Conservation (phyloP, 2,113 vertebrate species). For the Lepidothrix coronata region DNA sequence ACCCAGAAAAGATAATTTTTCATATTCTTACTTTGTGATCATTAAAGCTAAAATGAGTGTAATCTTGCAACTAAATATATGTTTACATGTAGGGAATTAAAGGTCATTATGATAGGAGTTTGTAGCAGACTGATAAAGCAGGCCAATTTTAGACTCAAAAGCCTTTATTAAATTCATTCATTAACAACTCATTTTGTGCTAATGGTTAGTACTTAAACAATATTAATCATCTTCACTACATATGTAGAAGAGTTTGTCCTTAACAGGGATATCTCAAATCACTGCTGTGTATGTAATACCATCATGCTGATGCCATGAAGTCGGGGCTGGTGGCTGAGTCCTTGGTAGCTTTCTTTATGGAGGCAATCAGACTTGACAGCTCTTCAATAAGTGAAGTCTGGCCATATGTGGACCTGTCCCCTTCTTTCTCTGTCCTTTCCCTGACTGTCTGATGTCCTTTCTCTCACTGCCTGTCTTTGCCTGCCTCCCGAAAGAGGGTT, state of each 20-base stretch:
- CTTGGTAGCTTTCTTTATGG: background rate
- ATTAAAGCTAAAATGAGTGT: background rate
- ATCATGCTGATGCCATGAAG: background rate
- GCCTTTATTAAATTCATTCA: background rate
- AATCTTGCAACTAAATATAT: background rate
- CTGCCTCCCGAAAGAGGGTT: background rate
- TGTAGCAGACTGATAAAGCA: background rate
- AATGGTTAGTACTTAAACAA: background rate
- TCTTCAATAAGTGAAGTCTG: background rate
- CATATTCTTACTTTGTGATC: background rate
- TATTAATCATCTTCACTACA: background rate
- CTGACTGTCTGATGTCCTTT: background rate
- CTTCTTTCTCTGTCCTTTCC: background rate
- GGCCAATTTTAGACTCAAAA: background rate
- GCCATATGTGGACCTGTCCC: background rate
- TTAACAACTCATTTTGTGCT: constrained; percentile 11
- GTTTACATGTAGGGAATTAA: background rate
- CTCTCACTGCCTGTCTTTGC: background rate
- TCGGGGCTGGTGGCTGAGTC: background rate
- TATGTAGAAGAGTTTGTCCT: background rate
- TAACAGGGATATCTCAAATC: background rate
- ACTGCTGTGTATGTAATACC: background rate
- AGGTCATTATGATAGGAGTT: background rate
- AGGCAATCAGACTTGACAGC: background rate
- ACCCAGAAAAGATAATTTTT: background rate